phyloP scores from a whole-genome alignment of 2,797 vertebrate genomes.

The Arctocebus calabarensis region DNA sequence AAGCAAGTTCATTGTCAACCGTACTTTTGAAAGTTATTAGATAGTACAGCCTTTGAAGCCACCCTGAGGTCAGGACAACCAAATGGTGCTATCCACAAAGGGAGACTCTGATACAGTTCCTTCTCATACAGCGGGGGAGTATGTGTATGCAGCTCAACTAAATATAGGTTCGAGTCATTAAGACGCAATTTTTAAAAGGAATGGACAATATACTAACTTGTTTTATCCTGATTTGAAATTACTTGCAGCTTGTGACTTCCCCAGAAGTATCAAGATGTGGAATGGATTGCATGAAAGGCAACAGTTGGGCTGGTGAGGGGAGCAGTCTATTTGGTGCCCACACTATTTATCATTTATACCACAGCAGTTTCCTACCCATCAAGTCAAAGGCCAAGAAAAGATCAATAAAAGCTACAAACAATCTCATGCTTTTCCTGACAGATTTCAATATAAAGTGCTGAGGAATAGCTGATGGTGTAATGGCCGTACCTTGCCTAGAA shows the following conservation, averaged over 20 bases:
- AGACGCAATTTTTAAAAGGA: not conserved
- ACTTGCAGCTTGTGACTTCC: not conserved
- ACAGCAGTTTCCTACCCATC: not conserved
- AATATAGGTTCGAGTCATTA: not conserved
- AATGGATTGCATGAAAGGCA: not conserved
- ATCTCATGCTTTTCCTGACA: slow-evolving; percentile 64
- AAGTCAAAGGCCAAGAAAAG: slow-evolving; percentile 65
- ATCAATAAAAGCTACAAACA: slow-evolving; percentile 72
- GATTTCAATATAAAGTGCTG: slow-evolving; percentile 34
- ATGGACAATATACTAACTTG: not conserved
- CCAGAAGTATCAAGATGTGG: not conserved
- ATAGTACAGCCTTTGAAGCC: not conserved
- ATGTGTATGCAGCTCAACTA: not conserved
- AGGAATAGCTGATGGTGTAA: not conserved
- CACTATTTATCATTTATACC: not conserved
- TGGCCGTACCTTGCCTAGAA: not conserved
- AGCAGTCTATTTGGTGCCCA: not conserved
- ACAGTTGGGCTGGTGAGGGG: not conserved
- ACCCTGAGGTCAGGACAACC: not conserved
- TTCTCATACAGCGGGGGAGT: not conserved
- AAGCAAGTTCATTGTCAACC: not conserved
- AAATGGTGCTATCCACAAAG: not conserved
- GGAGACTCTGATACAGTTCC: not conserved
- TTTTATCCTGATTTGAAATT: not conserved
- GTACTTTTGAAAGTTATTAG: not conserved